Percentiles rank a stretch among this genome's conserved stretches.
Evolutionary conservation across 1,140 invertebrate species (phyloP).

Genomic region (Phortica variegata): DNA sequence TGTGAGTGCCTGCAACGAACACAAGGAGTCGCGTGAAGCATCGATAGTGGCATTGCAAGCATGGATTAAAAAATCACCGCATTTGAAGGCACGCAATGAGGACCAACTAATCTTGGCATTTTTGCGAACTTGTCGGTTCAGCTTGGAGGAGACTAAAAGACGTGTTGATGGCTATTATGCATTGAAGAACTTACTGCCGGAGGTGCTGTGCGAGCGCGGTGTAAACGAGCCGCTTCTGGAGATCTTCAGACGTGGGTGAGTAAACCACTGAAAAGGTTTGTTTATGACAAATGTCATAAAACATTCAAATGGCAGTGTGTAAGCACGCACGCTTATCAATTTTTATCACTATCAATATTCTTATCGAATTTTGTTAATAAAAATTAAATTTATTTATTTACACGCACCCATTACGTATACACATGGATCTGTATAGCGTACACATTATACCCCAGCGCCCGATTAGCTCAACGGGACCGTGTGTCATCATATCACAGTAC

Average conservation of each 20-base stretch:
- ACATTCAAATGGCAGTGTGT: too few relatives aligned
- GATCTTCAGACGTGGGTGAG: constrained; percentile 59
- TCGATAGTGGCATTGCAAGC: constrained; percentile 60
- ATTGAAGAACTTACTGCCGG: constrained; percentile 61
- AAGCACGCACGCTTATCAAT: too few relatives aligned
- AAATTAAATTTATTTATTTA: constrained; percentile 7
- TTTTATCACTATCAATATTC: not conserved
- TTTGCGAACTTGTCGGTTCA: constrained; percentile 68
- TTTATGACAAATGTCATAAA: too few relatives aligned
- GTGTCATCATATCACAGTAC: constrained; percentile 43
- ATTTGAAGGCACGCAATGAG: constrained; percentile 59
- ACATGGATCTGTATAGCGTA: constrained; percentile 41
- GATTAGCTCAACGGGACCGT: constrained; percentile 24
- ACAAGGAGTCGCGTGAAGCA: constrained; percentile 56
- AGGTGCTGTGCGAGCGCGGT: constrained; percentile 57
- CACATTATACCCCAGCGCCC: constrained; percentile 36
- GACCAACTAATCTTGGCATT: constrained; percentile 64
- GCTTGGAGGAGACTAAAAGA: constrained; percentile 65
- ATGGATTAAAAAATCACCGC: constrained; percentile 66
- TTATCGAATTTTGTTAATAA: not conserved
- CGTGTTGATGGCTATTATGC: constrained; percentile 68
- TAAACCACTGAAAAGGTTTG: constrained; percentile 26
- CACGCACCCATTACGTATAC: not conserved
- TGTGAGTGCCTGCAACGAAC: constrained; percentile 63
- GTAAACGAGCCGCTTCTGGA: constrained; percentile 45